phyloP scores from a whole-genome alignment of 2,113 vertebrate species.

The Colinus virginianus region DNA sequence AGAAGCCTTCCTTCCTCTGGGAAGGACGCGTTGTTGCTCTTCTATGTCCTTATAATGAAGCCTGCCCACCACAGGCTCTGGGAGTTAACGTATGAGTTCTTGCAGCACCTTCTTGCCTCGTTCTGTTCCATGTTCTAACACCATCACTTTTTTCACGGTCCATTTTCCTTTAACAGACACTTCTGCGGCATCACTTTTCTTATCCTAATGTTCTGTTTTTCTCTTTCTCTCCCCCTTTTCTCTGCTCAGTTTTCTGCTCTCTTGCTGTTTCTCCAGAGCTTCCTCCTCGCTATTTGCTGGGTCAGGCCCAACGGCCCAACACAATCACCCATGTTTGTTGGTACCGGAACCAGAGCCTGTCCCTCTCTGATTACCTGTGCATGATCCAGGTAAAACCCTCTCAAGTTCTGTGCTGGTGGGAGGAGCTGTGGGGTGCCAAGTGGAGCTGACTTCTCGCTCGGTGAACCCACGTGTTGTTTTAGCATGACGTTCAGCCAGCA shows the following conservation, averaged over 20 bases:
- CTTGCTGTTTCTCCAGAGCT: constrained; percentile 89
- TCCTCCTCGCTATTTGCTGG: constrained; percentile 89
- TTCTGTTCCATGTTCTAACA: constrained; percentile 29
- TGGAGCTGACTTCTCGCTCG: background rate
- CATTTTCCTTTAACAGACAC: constrained; percentile 53
- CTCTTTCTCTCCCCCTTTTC: constrained; percentile 41
- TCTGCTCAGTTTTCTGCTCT: constrained; percentile 85
- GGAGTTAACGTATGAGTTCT: background rate
- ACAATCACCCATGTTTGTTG: constrained; percentile 96
- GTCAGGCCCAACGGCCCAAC: constrained; percentile 91
- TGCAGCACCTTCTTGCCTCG: background rate
- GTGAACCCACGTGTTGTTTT: background rate
- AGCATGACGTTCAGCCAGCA: background rate
- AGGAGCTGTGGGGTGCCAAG: constrained; percentile 24
- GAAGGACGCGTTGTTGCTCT: background rate
- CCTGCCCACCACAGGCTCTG: background rate
- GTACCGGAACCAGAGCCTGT: constrained; percentile 95
- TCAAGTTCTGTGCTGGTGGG: constrained; percentile 23
- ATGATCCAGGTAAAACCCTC: constrained; percentile 90
- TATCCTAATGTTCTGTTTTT: constrained; percentile 43
- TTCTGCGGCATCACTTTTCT: constrained; percentile 31
- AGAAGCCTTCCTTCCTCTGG: background rate
- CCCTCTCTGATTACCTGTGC: constrained; percentile 90
- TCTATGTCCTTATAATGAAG: background rate
- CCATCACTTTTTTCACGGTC: background rate